Conservation (phyloP, 2,797 vertebrate species). For the Acrocephalus scirpaceus region DNA sequence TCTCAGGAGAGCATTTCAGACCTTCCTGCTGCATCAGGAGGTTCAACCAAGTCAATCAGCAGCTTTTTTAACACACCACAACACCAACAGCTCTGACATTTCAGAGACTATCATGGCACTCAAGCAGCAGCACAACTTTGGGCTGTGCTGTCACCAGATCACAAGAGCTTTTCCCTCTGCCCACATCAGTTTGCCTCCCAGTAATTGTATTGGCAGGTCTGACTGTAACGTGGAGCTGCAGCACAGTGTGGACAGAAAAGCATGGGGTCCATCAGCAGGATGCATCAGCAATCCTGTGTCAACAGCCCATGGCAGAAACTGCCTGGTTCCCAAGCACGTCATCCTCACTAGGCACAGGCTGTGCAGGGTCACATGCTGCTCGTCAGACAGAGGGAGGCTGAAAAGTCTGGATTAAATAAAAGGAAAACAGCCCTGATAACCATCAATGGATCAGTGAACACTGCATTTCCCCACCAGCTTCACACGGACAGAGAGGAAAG, state of each 20-base stretch:
- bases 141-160: not conserved
- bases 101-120: accelerated
- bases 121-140: not conserved
- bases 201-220: not conserved
- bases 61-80: not conserved
- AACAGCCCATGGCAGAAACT: not conserved
- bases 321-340: not conserved
- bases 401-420: slow-evolving; percentile 2
- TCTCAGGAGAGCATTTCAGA: not conserved
- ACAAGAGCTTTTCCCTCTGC: not conserved
- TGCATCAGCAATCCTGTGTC: not conserved
- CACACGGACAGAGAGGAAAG: not conserved
- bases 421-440: not conserved
- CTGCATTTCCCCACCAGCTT: not conserved
- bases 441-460: not conserved
- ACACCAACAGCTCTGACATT: not conserved
- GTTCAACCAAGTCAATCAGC: not conserved
- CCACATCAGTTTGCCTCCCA: not conserved
- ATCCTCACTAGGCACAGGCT: not conserved
- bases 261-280: not conserved
- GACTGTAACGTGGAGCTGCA: not conserved
- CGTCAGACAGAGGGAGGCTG: not conserved
- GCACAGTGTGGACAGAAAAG: not conserved
- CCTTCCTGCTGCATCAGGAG: not conserved
- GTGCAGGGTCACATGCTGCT: not conserved